These are phyloP conservation scores for Tethya wilhelma DNA, from an alignment of 37 sponge, comb jelly and placozoan species.

Conservation along the genomic window DNA sequence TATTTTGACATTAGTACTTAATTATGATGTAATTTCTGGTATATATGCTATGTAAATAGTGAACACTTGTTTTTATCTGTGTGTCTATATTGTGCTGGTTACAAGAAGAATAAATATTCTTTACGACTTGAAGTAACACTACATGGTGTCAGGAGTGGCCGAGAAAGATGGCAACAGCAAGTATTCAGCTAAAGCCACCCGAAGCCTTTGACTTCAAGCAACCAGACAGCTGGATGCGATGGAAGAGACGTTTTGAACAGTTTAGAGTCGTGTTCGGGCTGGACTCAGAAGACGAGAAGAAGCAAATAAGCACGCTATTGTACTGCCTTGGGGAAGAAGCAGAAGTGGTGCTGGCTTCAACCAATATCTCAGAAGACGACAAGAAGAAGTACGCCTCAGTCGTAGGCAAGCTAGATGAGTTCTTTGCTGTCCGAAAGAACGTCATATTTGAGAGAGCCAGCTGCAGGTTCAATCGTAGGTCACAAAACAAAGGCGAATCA, in stretches of 20 bases:
- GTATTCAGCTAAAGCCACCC: slow-evolving; percentile 2
- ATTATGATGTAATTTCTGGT: no score
- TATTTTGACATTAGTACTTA: no score
- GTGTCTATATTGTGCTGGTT: no score
- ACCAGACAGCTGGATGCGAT: slow-evolving; percentile 19
- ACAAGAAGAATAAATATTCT: no score
- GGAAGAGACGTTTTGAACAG: slow-evolving; percentile 24
- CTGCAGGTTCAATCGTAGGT: slow-evolving; percentile 17
- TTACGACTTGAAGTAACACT: neutral
- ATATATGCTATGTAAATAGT: no score
- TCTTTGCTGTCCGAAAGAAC: slow-evolving; percentile 30
- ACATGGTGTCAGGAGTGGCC: slow-evolving; percentile 39
- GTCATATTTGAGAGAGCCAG: slow-evolving; percentile 32
- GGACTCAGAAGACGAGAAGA: neutral
- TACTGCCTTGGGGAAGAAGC: slow-evolving; percentile 47
- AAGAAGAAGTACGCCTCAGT: slow-evolving; percentile 16
- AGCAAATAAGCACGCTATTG: slow-evolving; percentile 11
- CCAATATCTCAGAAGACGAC: slow-evolving; percentile 9
- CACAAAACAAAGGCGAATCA: slow-evolving; percentile 4
- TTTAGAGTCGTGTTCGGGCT: slow-evolving; percentile 2
- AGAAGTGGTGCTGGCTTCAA: slow-evolving; percentile 20
- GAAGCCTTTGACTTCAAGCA: slow-evolving; percentile 15
- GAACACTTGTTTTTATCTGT: no score
- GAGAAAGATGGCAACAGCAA: neutral
- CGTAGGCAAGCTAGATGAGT: slow-evolving; percentile 17